Evolutionary conservation across 1,140 invertebrate species (phyloP).

Genomic region (Drosophila grimshawi): DNA sequence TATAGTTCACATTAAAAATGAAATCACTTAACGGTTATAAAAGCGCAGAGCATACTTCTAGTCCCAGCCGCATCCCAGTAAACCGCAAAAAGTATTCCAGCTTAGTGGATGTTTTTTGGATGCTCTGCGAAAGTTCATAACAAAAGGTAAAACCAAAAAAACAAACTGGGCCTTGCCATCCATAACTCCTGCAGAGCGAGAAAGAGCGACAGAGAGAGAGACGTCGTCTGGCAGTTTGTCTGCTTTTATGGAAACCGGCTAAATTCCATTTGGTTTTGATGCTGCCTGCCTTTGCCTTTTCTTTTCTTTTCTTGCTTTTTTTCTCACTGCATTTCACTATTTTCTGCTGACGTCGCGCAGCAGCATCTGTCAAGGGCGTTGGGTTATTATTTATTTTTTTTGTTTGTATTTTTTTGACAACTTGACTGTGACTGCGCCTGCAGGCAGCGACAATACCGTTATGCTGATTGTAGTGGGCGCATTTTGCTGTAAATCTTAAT

Average conservation of each 20-base stretch:
- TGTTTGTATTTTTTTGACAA: background rate
- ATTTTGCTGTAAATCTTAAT: constrained; percentile 19
- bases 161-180: constrained; percentile 28
- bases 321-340: constrained; percentile 64
- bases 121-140: constrained; percentile 37
- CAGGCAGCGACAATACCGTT: constrained; percentile 40
- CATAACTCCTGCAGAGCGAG: constrained; percentile 41
- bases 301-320: constrained; percentile 24
- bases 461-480: constrained; percentile 33
- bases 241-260: constrained; percentile 80
- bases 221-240: constrained; percentile 54
- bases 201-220: background rate
- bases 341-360: constrained; percentile 51
- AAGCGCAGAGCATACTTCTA: background rate
- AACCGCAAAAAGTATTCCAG: background rate
- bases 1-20: background rate
- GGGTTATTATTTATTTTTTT: constrained; percentile 2
- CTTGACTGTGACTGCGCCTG: constrained; percentile 17
- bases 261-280: constrained; percentile 80
- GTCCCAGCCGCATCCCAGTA: background rate
- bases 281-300: constrained; percentile 59
- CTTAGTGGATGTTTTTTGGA: constrained; percentile 28
- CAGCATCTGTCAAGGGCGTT: constrained; percentile 73
- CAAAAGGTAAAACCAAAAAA: too few relatives aligned
- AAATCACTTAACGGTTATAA: background rate